Conservation (phyloP, 2,888 invertebrate genomes). For the Monopis laevigella region DNA sequence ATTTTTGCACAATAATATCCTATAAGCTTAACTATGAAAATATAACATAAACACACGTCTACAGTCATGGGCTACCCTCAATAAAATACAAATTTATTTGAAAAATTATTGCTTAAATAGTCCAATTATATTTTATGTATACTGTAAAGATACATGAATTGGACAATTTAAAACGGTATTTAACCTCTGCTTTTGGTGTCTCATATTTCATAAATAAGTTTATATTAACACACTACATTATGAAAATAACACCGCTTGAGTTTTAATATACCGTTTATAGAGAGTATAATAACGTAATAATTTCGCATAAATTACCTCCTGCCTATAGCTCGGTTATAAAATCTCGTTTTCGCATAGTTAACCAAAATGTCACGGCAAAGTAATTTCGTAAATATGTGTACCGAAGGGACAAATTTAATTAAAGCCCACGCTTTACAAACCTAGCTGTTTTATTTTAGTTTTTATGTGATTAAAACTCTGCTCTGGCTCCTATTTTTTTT, state of each 20-base stretch:
- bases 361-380: constrained; percentile 4
- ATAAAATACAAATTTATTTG: too few relatives aligned
- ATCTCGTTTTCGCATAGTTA: constrained; percentile 10
- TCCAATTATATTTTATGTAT: too few relatives aligned
- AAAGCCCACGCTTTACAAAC: constrained; percentile 7
- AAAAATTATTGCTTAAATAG: too few relatives aligned
- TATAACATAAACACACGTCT: too few relatives aligned
- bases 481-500: too few relatives aligned
- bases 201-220: neutral
- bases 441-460: constrained; percentile 2
- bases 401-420: constrained; percentile 11
- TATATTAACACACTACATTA: neutral
- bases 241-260: neutral
- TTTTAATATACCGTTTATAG: neutral
- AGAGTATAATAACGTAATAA: constrained; percentile 4
- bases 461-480: neutral
- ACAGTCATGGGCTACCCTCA: too few relatives aligned
- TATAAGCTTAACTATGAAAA: too few relatives aligned
- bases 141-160: too few relatives aligned
- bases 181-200: too few relatives aligned
- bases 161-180: too few relatives aligned
- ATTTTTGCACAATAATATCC: too few relatives aligned
- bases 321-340: constrained; percentile 4
- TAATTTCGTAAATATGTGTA: constrained; percentile 11
- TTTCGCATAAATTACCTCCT: constrained; percentile 7